These are phyloP conservation scores for Miichthys miiuy DNA, from an alignment of 2,797 vertebrate species.

Conservation along the genomic window DNA sequence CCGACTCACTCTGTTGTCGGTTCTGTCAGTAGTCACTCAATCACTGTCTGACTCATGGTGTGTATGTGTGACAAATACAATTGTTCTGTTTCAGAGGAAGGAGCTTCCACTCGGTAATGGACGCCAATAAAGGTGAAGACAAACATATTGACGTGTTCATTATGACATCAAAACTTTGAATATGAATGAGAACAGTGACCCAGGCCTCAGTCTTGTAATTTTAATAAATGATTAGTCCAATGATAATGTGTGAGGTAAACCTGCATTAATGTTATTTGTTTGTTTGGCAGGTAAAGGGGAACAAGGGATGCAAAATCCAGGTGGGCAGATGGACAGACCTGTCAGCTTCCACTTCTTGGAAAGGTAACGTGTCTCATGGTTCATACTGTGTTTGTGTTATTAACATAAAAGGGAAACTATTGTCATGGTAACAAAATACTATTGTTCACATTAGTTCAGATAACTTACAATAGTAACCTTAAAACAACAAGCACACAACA, in stretches of 20 bases:
- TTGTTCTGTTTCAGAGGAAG: constrained; percentile 62
- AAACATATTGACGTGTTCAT: neutral
- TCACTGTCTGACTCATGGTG: neutral
- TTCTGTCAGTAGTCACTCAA: neutral
- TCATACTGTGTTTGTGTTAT: neutral
- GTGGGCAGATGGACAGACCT: constrained; percentile 72
- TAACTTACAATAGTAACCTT: neutral
- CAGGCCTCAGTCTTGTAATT: neutral
- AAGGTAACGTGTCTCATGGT: constrained; percentile 60
- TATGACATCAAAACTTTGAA: neutral
- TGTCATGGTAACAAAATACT: neutral
- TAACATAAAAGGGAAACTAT: neutral
- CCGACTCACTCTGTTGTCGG: neutral
- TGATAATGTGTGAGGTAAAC: neutral
- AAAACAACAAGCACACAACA: neutral
- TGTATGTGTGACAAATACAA: neutral
- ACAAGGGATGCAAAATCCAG: constrained; percentile 69
- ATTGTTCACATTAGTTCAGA: neutral
- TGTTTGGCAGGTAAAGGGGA: constrained; percentile 74
- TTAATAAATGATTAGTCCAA: neutral
- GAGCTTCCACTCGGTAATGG: constrained; percentile 71
- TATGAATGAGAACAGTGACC: neutral
- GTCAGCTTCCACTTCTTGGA: constrained; percentile 71
- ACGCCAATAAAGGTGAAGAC: constrained; percentile 75
- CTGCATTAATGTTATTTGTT: neutral